These are phyloP conservation scores for Drosophila oshimai DNA, from an alignment of 1,140 invertebrate species.

Conservation along the genomic window DNA sequence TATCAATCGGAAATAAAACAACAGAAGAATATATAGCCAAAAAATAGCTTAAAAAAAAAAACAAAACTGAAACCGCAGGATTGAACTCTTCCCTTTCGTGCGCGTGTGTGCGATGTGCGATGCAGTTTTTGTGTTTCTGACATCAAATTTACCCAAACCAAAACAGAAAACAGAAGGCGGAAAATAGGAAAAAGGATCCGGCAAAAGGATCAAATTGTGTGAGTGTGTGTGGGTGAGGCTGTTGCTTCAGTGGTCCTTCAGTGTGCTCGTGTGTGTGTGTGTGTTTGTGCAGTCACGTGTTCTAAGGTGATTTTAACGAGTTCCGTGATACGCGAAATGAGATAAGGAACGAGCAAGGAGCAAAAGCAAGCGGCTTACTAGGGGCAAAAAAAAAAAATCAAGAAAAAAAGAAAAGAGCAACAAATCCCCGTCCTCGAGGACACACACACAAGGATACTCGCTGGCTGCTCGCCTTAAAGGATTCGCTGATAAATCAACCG, in stretches of 20 bases:
- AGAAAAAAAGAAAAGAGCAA: constrained; percentile 8
- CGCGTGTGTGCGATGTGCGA: constrained; percentile 29
- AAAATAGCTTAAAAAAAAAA: constrained; percentile 21
- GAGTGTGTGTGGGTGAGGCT: constrained; percentile 26
- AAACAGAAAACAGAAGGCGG: constrained; percentile 13
- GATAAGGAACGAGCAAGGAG: constrained; percentile 55
- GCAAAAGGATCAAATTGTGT: constrained; percentile 39
- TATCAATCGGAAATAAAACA: constrained; percentile 1
- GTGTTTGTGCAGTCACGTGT: constrained; percentile 69
- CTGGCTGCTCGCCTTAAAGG: constrained; percentile 7
- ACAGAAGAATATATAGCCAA: constrained; percentile 10
- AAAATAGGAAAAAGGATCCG: constrained; percentile 27
- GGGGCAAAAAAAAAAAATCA: neutral
- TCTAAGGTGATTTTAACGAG: constrained; percentile 79
- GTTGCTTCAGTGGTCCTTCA: constrained; percentile 36
- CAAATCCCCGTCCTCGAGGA: constrained; percentile 17
- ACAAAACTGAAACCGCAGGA: constrained; percentile 27
- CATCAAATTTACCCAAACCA: constrained; percentile 23
- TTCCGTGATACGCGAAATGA: constrained; percentile 77
- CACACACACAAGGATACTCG: constrained; percentile 34
- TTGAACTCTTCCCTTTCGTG: constrained; percentile 11
- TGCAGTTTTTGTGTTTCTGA: constrained; percentile 57
- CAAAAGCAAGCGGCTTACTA: constrained; percentile 25
- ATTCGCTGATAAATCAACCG: constrained; percentile 37
- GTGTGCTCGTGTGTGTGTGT: neutral